Evolutionary conservation across 35 echinoderm and acorn worm genomes (phyloP).

Genomic region (Diadema setosum): DNA sequence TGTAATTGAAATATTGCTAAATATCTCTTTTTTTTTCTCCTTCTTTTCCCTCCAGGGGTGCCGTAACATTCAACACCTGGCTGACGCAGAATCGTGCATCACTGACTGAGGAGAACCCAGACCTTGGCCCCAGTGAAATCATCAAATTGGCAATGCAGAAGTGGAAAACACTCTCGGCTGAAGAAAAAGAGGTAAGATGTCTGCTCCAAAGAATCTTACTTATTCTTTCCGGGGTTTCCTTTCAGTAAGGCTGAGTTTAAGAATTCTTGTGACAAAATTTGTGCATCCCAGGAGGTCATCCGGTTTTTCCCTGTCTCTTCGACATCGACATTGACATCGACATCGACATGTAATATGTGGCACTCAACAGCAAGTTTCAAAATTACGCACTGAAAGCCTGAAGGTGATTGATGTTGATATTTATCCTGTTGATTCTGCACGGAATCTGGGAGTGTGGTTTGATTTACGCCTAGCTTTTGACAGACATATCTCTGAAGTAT

Average conservation of each 20-base stretch:
- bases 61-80: constrained; percentile 81
- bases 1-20: too few relatives aligned
- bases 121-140: constrained; percentile 35
- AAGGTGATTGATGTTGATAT: too few relatives aligned
- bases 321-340: not conserved
- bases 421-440: too few relatives aligned
- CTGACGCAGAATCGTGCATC: constrained; percentile 48
- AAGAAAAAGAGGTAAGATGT: constrained; percentile 67
- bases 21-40: too few relatives aligned
- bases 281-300: not conserved
- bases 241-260: not conserved
- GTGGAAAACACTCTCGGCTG: constrained; percentile 60
- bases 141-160: constrained; percentile 77
- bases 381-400: too few relatives aligned
- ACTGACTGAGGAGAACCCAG: constrained; percentile 61
- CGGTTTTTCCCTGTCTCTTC: not conserved
- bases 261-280: not conserved
- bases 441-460: too few relatives aligned
- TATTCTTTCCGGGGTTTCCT: not conserved
- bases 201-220: not conserved
- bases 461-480: too few relatives aligned
- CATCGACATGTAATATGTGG: not conserved
- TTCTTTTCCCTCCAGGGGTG: constrained; percentile 2
- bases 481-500: too few relatives aligned
- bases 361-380: too few relatives aligned